Percentiles rank a stretch among this genome's conserved stretches.
Evolutionary conservation across 2,888 invertebrate genomes (phyloP).

Genomic region (Drosophila testacea): DNA sequence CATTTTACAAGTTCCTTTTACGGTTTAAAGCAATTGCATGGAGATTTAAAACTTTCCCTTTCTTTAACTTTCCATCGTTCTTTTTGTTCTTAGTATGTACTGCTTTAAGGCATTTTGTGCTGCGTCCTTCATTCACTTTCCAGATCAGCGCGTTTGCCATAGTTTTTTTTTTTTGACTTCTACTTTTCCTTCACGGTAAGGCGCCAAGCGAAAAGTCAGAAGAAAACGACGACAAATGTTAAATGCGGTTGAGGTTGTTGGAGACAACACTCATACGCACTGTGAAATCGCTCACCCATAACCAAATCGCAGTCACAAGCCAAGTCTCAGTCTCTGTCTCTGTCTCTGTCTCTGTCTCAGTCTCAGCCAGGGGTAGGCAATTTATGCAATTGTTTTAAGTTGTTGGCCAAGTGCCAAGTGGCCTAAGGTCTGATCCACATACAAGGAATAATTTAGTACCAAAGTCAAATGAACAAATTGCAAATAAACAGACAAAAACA

Average conservation of each 20-base stretch:
- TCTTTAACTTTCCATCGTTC: neutral
- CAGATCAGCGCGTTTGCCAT: conserved; percentile 58
- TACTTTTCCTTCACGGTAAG: conserved; percentile 35
- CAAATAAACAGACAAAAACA: conserved; percentile 14
- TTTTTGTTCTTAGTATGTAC: conserved; percentile 13
- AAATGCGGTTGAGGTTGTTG: conserved; percentile 18
- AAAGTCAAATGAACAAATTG: conserved; percentile 48
- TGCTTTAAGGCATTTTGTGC: conserved; percentile 11
- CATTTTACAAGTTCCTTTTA: conserved; percentile 2
- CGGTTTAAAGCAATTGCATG: conserved; percentile 1
- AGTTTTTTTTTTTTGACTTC: conserved; percentile 10
- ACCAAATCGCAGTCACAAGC: conserved; percentile 17
- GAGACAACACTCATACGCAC: conserved; percentile 24
- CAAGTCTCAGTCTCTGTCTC: conserved; percentile 1
- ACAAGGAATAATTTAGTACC: conserved; percentile 41
- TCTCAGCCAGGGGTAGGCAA: conserved; percentile 42
- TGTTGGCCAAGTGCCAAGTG: conserved; percentile 62
- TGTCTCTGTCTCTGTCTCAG: neutral
- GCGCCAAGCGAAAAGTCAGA: conserved; percentile 18
- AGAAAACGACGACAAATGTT: conserved; percentile 1
- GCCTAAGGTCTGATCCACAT: conserved; percentile 34
- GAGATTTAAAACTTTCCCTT: conserved; percentile 1
- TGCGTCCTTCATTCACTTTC: conserved; percentile 45
- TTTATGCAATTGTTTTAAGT: conserved; percentile 56
- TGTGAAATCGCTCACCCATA: conserved; percentile 31